Conservation (phyloP, 2,797 vertebrate genomes). For the Phrynocephalus vlangalii region DNA sequence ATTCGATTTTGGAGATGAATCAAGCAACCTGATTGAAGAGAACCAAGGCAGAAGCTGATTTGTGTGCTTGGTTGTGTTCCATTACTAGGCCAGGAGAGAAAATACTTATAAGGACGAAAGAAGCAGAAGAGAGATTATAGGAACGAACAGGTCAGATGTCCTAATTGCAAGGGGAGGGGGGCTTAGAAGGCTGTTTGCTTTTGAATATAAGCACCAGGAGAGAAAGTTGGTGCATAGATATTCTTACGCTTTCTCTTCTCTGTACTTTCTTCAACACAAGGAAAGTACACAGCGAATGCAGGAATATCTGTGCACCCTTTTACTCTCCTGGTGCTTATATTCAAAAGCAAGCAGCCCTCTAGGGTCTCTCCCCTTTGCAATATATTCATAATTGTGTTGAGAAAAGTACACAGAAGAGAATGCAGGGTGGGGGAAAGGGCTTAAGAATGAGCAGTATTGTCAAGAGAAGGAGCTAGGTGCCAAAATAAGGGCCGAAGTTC, state of each 20-base stretch:
- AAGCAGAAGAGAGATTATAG: background rate
- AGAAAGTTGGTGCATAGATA: background rate
- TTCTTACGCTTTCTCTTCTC: background rate
- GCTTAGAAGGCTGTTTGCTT: background rate
- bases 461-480: background rate
- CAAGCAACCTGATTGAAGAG: background rate
- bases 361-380: no score
- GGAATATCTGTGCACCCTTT: no score
- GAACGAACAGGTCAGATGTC: background rate
- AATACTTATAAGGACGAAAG: no score
- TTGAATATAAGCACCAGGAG: background rate
- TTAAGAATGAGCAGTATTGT: background rate
- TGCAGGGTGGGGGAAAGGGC: background rate
- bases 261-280: background rate
- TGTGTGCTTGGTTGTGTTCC: background rate
- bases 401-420: no score
- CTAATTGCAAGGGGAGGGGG: background rate
- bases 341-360: no score
- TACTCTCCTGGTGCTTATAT: no score
- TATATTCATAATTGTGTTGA: no score
- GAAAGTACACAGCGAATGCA: no score
- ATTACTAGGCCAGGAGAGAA: background rate
- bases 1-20: background rate
- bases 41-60: background rate
- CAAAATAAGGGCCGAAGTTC: background rate